phyloP scores from a whole-genome alignment of 2,797 vertebrate genomes.

The Oreonectes daqikongensis region DNA sequence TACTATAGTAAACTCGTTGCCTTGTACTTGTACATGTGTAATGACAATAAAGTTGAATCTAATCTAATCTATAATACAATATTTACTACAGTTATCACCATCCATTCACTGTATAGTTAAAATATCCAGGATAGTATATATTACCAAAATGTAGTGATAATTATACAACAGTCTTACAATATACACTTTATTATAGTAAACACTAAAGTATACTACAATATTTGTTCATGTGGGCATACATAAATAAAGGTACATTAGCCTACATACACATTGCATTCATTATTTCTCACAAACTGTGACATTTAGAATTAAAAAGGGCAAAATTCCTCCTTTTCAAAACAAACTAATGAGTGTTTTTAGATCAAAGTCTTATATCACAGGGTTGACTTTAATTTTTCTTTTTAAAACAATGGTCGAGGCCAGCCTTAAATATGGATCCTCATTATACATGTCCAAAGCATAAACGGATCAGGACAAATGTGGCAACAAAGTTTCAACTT shows the following conservation, averaged over 20 bases:
- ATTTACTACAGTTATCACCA: no score
- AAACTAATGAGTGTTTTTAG: slow-evolving; percentile 27
- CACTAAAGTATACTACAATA: no score
- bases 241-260: background rate
- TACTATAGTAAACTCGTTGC: no score
- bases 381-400: background rate
- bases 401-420: slow-evolving; percentile 46
- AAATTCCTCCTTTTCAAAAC: background rate
- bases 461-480: slow-evolving; percentile 58
- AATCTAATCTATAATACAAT: no score
- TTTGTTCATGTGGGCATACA: no score
- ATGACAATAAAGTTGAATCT: no score
- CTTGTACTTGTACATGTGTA: no score
- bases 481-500: slow-evolving; percentile 70
- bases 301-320: background rate
- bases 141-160: no score
- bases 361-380: background rate
- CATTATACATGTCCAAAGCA: slow-evolving; percentile 53
- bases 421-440: slow-evolving; percentile 47
- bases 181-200: no score
- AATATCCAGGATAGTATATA: no score
- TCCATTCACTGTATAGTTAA: no score
- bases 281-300: background rate
- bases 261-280: background rate
- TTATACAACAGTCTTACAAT: no score